Percentiles rank a stretch among this genome's conserved stretches.
Evolutionary conservation across 1,140 invertebrate genomes (phyloP).

Genomic region (Fragariocoptes setiger): DNA sequence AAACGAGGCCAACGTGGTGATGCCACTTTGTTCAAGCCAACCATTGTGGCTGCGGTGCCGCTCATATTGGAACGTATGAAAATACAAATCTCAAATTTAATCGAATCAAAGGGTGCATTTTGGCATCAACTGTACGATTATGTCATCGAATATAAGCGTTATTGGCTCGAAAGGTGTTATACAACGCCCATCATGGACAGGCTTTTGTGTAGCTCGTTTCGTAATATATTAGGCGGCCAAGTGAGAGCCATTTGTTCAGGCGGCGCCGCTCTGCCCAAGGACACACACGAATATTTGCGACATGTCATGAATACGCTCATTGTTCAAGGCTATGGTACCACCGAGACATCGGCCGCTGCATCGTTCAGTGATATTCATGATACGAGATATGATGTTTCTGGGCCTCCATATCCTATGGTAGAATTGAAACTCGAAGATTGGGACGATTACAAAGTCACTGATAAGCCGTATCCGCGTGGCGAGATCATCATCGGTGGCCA

Average conservation of each 20-base stretch:
- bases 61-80: conserved; percentile 80
- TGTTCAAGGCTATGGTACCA: conserved; percentile 9
- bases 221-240: conserved; percentile 45
- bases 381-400: conserved; percentile 44
- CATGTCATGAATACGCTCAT: not conserved
- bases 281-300: conserved; percentile 31
- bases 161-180: conserved; percentile 20
- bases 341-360: conserved; percentile 8
- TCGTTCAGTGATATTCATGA: conserved; percentile 23
- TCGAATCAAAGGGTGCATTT: conserved; percentile 30
- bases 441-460: conserved; percentile 42
- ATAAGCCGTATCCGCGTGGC: conserved; percentile 58
- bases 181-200: conserved; percentile 17
- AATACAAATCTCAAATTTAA: conserved; percentile 67
- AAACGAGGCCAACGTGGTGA: conserved; percentile 50
- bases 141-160: conserved; percentile 61
- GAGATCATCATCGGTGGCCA: conserved; percentile 67
- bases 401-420: conserved; percentile 48
- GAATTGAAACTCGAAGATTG: conserved; percentile 65
- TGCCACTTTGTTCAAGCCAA: conserved; percentile 54
- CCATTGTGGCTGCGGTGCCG: conserved; percentile 74
- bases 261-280: conserved; percentile 65
- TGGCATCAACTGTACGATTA: conserved; percentile 53
- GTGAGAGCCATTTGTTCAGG: conserved; percentile 61
- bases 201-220: conserved; percentile 35